Evolutionary conservation across 2,797 vertebrate species (phyloP).

Genomic region (Micrastur ruficollis): DNA sequence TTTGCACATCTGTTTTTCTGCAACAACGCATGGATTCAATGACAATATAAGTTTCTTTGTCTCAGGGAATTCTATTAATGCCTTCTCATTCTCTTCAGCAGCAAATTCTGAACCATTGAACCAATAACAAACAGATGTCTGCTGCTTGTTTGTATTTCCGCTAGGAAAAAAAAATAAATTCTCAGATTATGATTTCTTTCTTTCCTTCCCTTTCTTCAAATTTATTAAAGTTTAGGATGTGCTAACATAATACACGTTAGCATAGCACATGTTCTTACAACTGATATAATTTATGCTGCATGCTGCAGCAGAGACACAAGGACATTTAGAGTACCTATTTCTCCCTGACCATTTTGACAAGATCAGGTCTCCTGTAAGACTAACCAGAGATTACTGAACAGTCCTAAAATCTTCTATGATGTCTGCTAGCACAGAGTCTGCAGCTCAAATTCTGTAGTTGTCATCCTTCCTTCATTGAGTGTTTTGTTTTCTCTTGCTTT

Average conservation of each 20-base stretch:
- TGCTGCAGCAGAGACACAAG: not conserved
- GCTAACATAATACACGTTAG: not conserved
- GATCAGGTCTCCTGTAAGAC: not conserved
- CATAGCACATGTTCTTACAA: not conserved
- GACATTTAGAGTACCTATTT: not conserved
- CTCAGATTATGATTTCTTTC: not conserved
- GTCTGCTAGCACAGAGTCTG: not conserved
- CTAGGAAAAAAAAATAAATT: not conserved
- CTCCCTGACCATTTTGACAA: not conserved
- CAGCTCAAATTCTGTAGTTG: not conserved
- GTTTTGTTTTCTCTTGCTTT: not conserved
- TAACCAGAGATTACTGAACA: not conserved
- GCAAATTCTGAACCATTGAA: not conserved
- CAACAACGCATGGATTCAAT: not conserved
- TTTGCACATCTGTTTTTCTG: not conserved
- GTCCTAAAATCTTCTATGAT: not conserved
- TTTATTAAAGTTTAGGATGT: not conserved
- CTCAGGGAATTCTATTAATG: not conserved
- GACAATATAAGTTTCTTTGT: not conserved
- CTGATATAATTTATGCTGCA: not conserved
- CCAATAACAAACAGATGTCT: not conserved
- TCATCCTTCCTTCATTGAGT: not conserved
- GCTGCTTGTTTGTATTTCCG: not conserved
- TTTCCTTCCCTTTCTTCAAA: not conserved
- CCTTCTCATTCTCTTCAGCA: not conserved